Evolutionary conservation across 2,888 invertebrate species (phyloP).

Genomic region (Choreutis nemorana): DNA sequence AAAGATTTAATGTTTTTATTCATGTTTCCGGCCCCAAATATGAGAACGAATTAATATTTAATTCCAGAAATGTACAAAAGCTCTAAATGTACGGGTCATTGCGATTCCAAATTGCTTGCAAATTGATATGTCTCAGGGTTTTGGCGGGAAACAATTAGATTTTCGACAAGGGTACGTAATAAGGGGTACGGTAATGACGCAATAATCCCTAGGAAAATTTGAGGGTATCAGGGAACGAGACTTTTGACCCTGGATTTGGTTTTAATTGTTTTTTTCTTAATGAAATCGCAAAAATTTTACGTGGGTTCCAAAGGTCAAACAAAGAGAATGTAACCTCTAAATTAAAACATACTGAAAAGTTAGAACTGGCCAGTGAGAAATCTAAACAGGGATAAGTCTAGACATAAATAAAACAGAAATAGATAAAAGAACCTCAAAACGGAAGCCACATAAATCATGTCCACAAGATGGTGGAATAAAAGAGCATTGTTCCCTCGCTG

Average conservation of each 20-base stretch:
- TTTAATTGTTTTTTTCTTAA: constrained; percentile 1
- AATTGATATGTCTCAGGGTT: constrained; percentile 37
- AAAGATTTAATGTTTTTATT: no score
- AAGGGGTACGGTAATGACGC: constrained; percentile 24
- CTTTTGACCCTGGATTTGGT: constrained; percentile 11
- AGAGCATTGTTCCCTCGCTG: no score
- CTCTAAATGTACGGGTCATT: constrained; percentile 8
- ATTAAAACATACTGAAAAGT: background rate
- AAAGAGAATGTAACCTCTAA: background rate
- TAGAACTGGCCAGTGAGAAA: no score
- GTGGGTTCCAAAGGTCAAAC: background rate
- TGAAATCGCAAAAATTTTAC: background rate
- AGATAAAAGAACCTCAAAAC: no score
- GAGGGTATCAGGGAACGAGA: constrained; percentile 14
- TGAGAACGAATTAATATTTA: no score
- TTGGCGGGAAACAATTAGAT: constrained; percentile 43
- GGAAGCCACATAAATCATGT: no score
- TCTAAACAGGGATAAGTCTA: no score
- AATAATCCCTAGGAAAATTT: constrained; percentile 12
- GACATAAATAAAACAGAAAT: no score
- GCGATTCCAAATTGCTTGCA: constrained; percentile 35
- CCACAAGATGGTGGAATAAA: no score
- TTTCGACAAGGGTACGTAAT: constrained; percentile 12
- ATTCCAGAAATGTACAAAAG: no score
- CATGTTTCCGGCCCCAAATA: no score